Base-by-base conservation (phyloP, 2,113 vertebrate genomes). In the Dromaius novaehollandiae region DNA sequence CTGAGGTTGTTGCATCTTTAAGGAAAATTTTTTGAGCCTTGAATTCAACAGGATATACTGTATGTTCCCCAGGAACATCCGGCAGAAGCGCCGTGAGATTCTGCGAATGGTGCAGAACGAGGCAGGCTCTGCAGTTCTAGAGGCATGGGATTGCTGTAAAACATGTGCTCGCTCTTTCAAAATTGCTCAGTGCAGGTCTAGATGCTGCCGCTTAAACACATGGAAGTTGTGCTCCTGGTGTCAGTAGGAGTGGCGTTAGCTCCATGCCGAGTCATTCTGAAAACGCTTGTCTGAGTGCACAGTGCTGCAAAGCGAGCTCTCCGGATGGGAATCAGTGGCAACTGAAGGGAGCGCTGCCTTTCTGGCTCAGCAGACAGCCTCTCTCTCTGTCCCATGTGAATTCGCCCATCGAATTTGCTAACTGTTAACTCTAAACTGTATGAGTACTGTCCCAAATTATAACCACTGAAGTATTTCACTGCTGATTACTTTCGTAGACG, bases 401-500 rank as follows among this genome's bases (percentile, higher is more conserved):
- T 0, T 12, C 50, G 58, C 34, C 17, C 6, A 0, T 10, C 19
- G 34, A 24, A 3, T 4, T 34, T 3, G 9, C 40, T 42, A 11
- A 3, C n/a, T 61, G 7, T 21, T 20, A 4, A 6, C 13, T 30
- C 73, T 24, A 71, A 56, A 71, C 73, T 0, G 0, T 2, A 0
- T 18, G 66, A 46, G 24, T 19, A 2, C 38, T 34, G 38, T 7
- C 68, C 48, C 58, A 13, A 6, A 1, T 28, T 5, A 2, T 2
- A 56, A 17, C n/a, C 71, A 28, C n/a, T n/a, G 53, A 0, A 3
- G 2, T 26, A 1, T 55, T 25, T 46, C 11, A 28, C 22, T 78
- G 44, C 53, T n/a, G 34, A 4, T 36, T 6, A 4, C 58, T 60
- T 6, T 6, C 9, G 7, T 6, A 63, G 46, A 13, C 2, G 0